These are phyloP conservation scores for Rhagophthalmus giganteus DNA, from an alignment of 2,888 invertebrate genomes.

Conservation along the genomic window DNA sequence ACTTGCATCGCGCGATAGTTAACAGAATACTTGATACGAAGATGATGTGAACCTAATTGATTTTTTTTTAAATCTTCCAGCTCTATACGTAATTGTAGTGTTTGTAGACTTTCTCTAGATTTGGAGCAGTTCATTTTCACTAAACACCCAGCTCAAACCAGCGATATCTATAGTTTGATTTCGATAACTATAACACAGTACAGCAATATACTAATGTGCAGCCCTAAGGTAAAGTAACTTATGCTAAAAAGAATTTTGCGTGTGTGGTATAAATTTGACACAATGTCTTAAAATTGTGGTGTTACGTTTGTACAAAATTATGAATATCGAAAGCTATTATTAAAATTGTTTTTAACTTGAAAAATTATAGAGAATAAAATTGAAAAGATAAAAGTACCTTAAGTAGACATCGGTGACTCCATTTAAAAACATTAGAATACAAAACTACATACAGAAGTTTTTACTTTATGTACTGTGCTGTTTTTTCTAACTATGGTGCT, in stretches of 20 bases:
- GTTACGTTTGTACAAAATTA: conserved; percentile 12
- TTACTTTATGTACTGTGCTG: conserved; percentile 51
- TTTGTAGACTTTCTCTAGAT: conserved; percentile 24
- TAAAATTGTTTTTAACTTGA: conserved; percentile 6
- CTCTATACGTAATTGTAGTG: conserved; percentile 15
- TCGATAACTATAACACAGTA: conserved; percentile 46
- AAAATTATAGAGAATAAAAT: conserved; percentile 33
- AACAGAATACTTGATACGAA: conserved; percentile 12
- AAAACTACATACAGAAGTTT: conserved; percentile 41
- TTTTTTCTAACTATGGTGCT: conserved; percentile 54
- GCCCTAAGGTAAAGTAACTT: conserved; percentile 17
- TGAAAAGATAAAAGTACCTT: conserved; percentile 43
- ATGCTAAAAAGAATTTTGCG: conserved; percentile 16
- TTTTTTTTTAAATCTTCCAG: conserved; percentile 22
- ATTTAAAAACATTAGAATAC: conserved; percentile 39
- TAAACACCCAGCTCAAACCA: conserved; percentile 60
- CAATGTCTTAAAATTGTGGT: conserved; percentile 16
- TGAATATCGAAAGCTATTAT: conserved; percentile 12
- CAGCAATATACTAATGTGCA: conserved; percentile 35
- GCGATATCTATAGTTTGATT: conserved; percentile 43
- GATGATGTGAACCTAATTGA: conserved; percentile 19
- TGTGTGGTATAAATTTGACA: conserved; percentile 9
- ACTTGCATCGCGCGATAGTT: conserved; percentile 13
- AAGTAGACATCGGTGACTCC: conserved; percentile 45
- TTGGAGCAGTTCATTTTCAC: conserved; percentile 37